Conservation (phyloP, 2,888 invertebrate species). For the Tachystola acroxantha region DNA sequence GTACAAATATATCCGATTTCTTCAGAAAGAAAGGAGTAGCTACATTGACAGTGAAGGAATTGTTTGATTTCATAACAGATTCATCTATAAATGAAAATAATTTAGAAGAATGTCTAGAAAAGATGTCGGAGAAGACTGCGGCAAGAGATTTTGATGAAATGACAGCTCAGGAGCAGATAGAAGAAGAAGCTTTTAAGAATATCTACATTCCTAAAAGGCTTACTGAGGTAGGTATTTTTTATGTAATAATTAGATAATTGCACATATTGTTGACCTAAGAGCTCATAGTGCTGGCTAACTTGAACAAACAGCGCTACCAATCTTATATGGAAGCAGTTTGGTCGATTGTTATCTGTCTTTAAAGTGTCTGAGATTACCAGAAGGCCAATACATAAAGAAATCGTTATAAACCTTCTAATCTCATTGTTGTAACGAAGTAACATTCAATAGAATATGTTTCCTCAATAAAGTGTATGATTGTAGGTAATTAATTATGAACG, state of each 20-base stretch:
- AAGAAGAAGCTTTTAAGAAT: slow-evolving; percentile 95
- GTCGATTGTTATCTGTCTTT: too few relatives aligned
- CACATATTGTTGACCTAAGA: too few relatives aligned
- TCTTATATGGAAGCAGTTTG: too few relatives aligned
- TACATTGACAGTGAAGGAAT: slow-evolving; percentile 93
- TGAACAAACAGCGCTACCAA: too few relatives aligned
- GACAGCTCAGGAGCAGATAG: slow-evolving; percentile 86
- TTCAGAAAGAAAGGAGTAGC: slow-evolving; percentile 93
- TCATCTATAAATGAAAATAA: slow-evolving; percentile 88
- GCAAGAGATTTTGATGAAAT: slow-evolving; percentile 80
- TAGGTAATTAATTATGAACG: slow-evolving; percentile 91
- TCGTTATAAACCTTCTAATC: too few relatives aligned
- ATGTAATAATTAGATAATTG: background rate
- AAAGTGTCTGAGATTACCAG: too few relatives aligned
- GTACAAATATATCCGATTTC: slow-evolving; percentile 94
- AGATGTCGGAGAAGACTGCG: slow-evolving; percentile 82
- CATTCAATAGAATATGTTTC: background rate
- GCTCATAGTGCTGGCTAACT: too few relatives aligned
- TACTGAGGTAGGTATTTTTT: slow-evolving; percentile 82
- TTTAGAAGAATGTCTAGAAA: slow-evolving; percentile 88
- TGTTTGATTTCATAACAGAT: slow-evolving; percentile 98
- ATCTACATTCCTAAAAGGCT: slow-evolving; percentile 95
- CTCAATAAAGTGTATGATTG: slow-evolving; percentile 14
- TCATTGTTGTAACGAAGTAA: too few relatives aligned
- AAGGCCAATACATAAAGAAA: too few relatives aligned